A percentile compares a stretch with the other conserved stretches of the same genome.
Evolutionary conservation across 2,888 invertebrate species (phyloP).

Genomic region (Diploptera punctata): DNA sequence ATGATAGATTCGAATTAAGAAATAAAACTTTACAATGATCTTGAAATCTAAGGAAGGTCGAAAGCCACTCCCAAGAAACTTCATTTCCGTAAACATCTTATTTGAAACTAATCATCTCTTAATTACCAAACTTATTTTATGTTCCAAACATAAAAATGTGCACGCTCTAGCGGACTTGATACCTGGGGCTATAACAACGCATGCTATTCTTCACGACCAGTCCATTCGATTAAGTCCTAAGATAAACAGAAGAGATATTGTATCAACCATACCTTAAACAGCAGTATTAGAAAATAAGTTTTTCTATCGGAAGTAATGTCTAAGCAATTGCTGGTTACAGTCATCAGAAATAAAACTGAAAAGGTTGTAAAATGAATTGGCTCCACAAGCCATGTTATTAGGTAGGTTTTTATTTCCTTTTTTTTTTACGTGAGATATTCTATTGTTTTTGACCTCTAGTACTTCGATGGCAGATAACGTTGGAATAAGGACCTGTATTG

Average conservation of each 20-base stretch:
- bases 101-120: too few species aligned
- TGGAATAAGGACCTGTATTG: neutral
- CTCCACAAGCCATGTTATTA: neutral
- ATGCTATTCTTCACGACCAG: neutral
- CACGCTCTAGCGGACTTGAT: too few species aligned
- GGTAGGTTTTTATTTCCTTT: too few species aligned
- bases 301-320: neutral
- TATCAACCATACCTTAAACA: neutral
- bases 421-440: neutral
- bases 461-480: neutral
- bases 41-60: too few species aligned
- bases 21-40: too few species aligned
- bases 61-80: too few species aligned
- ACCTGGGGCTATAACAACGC: too few species aligned
- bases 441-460: neutral
- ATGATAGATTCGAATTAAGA: too few species aligned
- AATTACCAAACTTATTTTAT: too few species aligned
- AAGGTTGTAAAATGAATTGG: neutral
- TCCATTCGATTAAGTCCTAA: neutral
- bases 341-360: neutral
- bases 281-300: neutral
- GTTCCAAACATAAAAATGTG: too few species aligned
- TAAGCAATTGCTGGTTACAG: neutral
- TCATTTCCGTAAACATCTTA: too few species aligned
- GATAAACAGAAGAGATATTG: neutral